These are phyloP conservation scores for Carduelis carduelis DNA, from an alignment of 2,797 vertebrate species.

Conservation along the genomic window DNA sequence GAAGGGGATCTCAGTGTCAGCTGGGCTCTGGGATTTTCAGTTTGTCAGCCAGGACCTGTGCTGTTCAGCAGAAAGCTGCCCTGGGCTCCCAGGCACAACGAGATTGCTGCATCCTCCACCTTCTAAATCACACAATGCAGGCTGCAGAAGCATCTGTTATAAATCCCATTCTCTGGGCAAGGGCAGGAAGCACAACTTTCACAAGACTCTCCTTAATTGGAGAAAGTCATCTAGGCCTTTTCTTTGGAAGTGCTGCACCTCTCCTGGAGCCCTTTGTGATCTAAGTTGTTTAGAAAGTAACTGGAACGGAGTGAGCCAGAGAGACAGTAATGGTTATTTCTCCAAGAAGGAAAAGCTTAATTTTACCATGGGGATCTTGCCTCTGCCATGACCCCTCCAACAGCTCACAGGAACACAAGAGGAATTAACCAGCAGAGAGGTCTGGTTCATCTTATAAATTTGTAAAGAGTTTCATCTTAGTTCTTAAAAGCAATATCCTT, in stretches of 20 bases:
- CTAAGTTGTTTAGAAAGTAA: not conserved
- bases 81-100: not conserved
- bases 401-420: not conserved
- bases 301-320: not conserved
- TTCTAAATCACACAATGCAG: not conserved
- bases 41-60: not conserved
- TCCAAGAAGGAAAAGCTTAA: not conserved
- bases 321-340: not conserved
- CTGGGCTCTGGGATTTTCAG: not conserved
- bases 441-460: not conserved
- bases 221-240: not conserved
- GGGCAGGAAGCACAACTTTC: not conserved
- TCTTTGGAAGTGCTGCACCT: not conserved
- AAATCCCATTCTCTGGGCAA: not conserved
- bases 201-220: not conserved
- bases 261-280: not conserved
- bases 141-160: not conserved
- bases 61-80: not conserved
- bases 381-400: not conserved
- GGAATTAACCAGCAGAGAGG: not conserved
- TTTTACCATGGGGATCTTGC: slow-evolving; percentile 1
- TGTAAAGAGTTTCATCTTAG: not conserved
- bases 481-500: not conserved
- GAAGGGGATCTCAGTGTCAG: not conserved
- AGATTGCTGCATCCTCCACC: not conserved